A percentile compares a stretch with the other conserved stretches of the same genome.
Evolutionary conservation across 2,797 vertebrate species (phyloP).

Genomic region (Gouania willdenowi): DNA sequence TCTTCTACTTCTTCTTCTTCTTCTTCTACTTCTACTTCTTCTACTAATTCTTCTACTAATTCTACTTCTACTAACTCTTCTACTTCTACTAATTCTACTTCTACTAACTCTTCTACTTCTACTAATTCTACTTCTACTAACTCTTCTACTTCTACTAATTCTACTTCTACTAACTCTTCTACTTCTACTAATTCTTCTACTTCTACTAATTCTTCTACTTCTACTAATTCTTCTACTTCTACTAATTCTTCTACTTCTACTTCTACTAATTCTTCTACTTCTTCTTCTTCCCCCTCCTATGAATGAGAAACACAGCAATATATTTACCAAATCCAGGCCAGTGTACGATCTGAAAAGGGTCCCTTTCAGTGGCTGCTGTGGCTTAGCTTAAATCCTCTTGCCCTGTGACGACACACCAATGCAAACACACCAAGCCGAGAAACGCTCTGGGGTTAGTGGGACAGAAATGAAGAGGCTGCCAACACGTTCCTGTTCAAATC

Average conservation of each 20-base stretch:
- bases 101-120: no score
- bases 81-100: constrained; percentile 53
- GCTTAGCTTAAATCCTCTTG: constrained; percentile 54
- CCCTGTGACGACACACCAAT: constrained; percentile 41
- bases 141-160: constrained; percentile 55
- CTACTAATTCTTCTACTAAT: no score
- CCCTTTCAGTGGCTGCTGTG: constrained; percentile 47
- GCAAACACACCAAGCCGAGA: constrained; percentile 35
- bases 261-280: constrained; percentile 39
- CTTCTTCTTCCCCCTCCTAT: constrained; percentile 49
- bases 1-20: constrained; percentile 55
- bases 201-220: constrained; percentile 51
- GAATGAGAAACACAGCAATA: constrained; percentile 27
- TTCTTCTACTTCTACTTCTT: no score
- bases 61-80: constrained; percentile 35
- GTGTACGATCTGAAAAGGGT: constrained; percentile 43
- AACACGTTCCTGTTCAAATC: constrained; percentile 26
- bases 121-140: constrained; percentile 32
- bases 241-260: constrained; percentile 43
- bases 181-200: constrained; percentile 35
- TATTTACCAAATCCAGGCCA: constrained; percentile 47
- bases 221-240: constrained; percentile 42
- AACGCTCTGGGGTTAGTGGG: constrained; percentile 37
- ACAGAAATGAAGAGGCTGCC: constrained; percentile 19
- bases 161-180: constrained; percentile 32